Evolutionary conservation across 1,140 invertebrate species (phyloP).

Genomic region (Drosophila malerkotliana): DNA sequence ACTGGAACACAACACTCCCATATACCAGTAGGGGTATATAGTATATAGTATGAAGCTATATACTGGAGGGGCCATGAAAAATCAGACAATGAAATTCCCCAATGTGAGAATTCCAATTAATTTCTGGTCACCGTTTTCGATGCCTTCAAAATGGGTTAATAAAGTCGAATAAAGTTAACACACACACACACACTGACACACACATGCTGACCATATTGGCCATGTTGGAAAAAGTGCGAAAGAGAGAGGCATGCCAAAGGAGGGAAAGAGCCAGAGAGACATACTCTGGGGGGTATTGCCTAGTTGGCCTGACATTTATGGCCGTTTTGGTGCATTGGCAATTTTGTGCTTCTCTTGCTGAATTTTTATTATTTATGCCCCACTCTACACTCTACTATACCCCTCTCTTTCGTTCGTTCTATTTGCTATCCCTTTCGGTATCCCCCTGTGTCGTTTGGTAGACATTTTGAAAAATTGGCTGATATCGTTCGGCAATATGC

Average conservation of each 20-base stretch:
- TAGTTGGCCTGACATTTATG: conserved; percentile 62
- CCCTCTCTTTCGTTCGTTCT: background rate
- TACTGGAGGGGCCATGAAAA: conserved; percentile 37
- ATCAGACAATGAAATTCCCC: conserved; percentile 57
- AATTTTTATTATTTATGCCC: conserved; percentile 70
- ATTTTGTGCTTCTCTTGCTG: conserved; percentile 62
- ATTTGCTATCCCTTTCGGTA: background rate
- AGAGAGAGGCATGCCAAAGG: background rate
- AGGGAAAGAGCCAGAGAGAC: conserved; percentile 2
- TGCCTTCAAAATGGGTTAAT: conserved; percentile 76
- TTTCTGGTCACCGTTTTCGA: conserved; percentile 71
- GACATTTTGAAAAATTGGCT: conserved; percentile 63
- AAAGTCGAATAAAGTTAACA: conserved; percentile 74
- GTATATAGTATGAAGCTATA: background rate
- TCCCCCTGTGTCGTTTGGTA: conserved; percentile 42
- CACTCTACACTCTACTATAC: conserved; percentile 18
- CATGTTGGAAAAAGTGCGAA: background rate
- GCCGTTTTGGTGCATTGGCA: conserved; percentile 62
- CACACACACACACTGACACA: background rate
- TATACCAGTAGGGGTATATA: background rate
- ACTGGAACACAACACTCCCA: conserved; percentile 16
- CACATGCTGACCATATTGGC: no score
- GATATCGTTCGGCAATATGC: conserved; percentile 63
- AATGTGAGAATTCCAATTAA: conserved; percentile 77
- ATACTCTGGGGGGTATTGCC: conserved; percentile 40